Conservation (phyloP, 64 coral and sea anemone genomes). For the Acropora yongei region DNA sequence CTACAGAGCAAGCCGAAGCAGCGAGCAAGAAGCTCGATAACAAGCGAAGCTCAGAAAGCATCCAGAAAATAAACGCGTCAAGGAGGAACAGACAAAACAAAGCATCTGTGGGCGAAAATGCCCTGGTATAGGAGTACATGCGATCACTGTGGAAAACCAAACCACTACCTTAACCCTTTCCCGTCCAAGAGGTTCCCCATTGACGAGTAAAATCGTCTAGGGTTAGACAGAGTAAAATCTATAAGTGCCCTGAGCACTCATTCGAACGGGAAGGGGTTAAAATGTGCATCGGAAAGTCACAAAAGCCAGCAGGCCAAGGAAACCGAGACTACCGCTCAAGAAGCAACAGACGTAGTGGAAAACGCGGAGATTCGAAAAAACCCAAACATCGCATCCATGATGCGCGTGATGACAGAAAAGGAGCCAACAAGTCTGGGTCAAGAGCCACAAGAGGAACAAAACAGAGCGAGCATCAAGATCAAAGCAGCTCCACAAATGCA, state of each 20-base stretch:
- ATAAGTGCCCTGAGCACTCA: too few species aligned
- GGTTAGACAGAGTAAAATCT: too few species aligned
- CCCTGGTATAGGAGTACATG: neutral
- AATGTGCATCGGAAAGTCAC: constrained; percentile 40
- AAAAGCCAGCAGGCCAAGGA: constrained; percentile 58
- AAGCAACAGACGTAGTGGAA: constrained; percentile 18
- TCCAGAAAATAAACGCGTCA: constrained; percentile 38
- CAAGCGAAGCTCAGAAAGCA: constrained; percentile 1
- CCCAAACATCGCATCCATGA: constrained; percentile 7
- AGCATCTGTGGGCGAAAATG: constrained; percentile 47
- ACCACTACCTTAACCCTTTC: too few species aligned
- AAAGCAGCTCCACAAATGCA: neutral
- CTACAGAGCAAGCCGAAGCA: neutral
- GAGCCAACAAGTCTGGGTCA: constrained; percentile 38
- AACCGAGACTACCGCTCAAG: constrained; percentile 61
- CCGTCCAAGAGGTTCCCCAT: too few species aligned
- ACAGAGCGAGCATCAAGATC: constrained; percentile 3
- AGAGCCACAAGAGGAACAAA: neutral
- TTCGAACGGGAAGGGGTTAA: neutral
- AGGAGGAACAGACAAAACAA: neutral
- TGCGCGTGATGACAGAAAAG: constrained; percentile 25
- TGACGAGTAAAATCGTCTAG: too few species aligned
- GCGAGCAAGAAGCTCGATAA: neutral
- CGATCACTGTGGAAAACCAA: too few species aligned
- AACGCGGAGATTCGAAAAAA: constrained; percentile 30